phyloP scores from a whole-genome alignment of 2,888 invertebrate genomes.

The Malthinus flaveolus region DNA sequence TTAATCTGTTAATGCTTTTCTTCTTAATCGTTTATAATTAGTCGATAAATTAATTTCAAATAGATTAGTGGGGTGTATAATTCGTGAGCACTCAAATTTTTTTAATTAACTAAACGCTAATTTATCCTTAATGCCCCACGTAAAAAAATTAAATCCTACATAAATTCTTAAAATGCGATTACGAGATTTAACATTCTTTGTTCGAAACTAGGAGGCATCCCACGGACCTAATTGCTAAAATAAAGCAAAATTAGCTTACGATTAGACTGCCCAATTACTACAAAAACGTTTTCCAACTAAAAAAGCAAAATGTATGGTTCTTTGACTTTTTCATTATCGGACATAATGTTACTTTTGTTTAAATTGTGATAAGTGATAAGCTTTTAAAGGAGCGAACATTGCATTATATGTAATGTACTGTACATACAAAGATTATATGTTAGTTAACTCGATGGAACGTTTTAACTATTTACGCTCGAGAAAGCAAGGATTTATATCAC shows the following conservation, averaged over 20 bases:
- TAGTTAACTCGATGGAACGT: conserved; percentile 7
- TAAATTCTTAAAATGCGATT: neutral
- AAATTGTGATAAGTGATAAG: neutral
- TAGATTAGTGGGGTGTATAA: no score
- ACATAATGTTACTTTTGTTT: neutral
- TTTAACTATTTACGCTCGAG: conserved; percentile 10
- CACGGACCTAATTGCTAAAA: neutral
- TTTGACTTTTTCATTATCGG: neutral
- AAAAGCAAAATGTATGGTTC: neutral
- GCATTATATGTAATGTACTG: neutral
- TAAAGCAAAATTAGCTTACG: no score
- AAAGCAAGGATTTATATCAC: neutral
- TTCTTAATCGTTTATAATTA: no score
- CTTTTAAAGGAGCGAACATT: neutral
- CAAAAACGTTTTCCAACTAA: neutral
- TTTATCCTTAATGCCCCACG: no score
- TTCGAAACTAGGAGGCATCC: conserved; percentile 1
- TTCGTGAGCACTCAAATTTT: no score
- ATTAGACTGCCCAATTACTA: neutral
- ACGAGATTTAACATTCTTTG: conserved; percentile 4
- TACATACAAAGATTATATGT: conserved; percentile 6
- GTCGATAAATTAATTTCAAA: no score
- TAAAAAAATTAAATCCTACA: conserved; percentile 1
- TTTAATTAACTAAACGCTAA: neutral
- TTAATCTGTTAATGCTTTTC: no score